phyloP scores from a whole-genome alignment of 2,797 vertebrate species.

The Macropus fuliginosus region DNA sequence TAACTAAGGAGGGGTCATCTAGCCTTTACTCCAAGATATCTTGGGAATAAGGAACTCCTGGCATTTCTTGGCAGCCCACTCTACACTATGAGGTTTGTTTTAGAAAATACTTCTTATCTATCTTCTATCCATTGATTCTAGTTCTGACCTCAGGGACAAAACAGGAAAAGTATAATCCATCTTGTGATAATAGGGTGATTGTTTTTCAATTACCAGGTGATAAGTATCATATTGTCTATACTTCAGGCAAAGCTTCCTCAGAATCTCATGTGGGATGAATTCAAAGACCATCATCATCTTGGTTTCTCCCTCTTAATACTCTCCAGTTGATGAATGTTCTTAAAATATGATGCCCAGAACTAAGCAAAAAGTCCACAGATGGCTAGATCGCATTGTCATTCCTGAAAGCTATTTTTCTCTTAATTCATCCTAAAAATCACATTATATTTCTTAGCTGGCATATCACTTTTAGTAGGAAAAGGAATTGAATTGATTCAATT shows the following conservation, averaged over 20 bases:
- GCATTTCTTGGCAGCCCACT: no score
- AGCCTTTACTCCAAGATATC: no score
- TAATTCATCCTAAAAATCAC: not conserved
- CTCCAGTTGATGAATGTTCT: not conserved
- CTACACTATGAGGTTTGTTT: no score
- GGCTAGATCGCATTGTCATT: not conserved
- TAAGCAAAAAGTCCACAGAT: not conserved
- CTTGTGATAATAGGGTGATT: not conserved
- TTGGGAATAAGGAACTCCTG: no score
- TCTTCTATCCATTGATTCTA: not conserved
- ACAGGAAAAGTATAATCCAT: not conserved
- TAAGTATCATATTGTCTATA: not conserved
- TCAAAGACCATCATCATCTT: not conserved
- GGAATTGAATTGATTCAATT: not conserved
- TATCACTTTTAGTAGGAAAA: not conserved
- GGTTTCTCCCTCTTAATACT: not conserved
- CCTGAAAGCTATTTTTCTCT: not conserved
- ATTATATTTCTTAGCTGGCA: not conserved
- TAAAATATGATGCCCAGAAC: not conserved
- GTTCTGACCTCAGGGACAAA: not conserved
- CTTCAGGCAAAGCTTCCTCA: not conserved
- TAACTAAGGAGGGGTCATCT: no score
- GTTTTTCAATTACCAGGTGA: not conserved
- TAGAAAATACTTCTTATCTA: not conserved
- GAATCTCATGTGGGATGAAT: not conserved